Evolutionary conservation across 2,113 vertebrate genomes (phyloP).

Genomic region (Zosterops hypoxanthus): DNA sequence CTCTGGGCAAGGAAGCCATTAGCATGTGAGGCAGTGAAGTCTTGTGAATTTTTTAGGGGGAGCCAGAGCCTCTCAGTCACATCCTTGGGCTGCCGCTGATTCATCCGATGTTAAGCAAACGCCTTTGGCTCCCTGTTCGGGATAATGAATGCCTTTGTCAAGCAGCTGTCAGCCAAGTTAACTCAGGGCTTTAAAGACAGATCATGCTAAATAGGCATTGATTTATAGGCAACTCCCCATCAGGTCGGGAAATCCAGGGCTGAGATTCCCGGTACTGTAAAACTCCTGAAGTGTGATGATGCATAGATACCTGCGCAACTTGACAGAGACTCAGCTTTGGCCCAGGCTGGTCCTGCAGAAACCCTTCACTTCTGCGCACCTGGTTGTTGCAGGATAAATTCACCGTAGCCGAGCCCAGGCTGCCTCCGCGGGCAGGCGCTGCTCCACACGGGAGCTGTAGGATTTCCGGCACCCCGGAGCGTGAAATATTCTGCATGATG

Average conservation of each 20-base stretch:
- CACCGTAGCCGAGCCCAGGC: not conserved
- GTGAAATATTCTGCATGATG: not conserved
- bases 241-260: not conserved
- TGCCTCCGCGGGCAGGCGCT: accelerated
- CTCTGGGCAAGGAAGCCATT: not conserved
- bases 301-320: not conserved
- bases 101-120: not conserved
- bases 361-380: accelerated
- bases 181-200: not conserved
- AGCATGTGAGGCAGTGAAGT: not conserved
- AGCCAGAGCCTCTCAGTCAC: not conserved
- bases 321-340: not conserved
- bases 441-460: accelerated
- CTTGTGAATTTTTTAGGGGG: not conserved
- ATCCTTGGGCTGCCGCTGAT: not conserved
- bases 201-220: not conserved
- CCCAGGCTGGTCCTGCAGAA: not conserved
- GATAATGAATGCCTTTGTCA: not conserved
- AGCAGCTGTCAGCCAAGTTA: not conserved
- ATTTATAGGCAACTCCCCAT: not conserved
- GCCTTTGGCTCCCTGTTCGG: accelerated
- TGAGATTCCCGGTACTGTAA: not conserved
- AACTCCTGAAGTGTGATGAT: not conserved
- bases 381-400: not conserved
- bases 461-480: not conserved